Evolutionary conservation across 2,797 vertebrate genomes (phyloP), one percentile per base, ranked within the genome.

Genomic region (Sandelia bainsii): DNA sequence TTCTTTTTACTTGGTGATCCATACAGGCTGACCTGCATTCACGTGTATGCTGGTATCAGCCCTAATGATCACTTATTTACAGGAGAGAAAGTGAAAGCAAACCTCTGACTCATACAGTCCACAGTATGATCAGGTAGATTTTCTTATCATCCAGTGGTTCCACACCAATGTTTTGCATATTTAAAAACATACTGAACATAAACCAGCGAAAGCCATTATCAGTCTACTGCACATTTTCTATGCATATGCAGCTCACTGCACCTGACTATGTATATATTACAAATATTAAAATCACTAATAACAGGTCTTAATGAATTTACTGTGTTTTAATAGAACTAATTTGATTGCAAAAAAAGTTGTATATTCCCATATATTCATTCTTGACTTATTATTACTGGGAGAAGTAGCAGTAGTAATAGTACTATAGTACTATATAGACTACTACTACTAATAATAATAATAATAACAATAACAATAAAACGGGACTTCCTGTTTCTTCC

Each of bases 71-170:
- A 37, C 19, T 76, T 39, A 22, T 49, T 76, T 12, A 20, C 22
- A 11, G 29, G 4, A 64, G 32, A 45, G 46, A 67, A 80, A 72
- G 62, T 4, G 20, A 77, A 77, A 76, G 10, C 2, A 5, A 0
- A 1, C 9, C 10, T 67, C 8, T 56, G 50, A 68, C 12, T 51
- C 44, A 42, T 25, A 11, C 16, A 16, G 5, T 40, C n/a, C 4
- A 19, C 12, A 27, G 9, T 37, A n/a, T 11, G 7, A n/a, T 3
- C 27, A 62, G 19, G 7, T 17, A 61, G 37, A 29, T 45, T 25
- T 12, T 57, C 20, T 37, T 51, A 11, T 56, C 17, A 42, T 14
- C 9, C 45, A n/a, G n/a, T 17, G 16, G 19, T 25, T 60, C 2
- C 7, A 39, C 8, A 3, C 34, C 20, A 48, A 9, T 51, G n/a